These are phyloP conservation scores for Tragelaphus buxtoni DNA, from an alignment of 2,113 vertebrate species.

Conservation along the genomic window DNA sequence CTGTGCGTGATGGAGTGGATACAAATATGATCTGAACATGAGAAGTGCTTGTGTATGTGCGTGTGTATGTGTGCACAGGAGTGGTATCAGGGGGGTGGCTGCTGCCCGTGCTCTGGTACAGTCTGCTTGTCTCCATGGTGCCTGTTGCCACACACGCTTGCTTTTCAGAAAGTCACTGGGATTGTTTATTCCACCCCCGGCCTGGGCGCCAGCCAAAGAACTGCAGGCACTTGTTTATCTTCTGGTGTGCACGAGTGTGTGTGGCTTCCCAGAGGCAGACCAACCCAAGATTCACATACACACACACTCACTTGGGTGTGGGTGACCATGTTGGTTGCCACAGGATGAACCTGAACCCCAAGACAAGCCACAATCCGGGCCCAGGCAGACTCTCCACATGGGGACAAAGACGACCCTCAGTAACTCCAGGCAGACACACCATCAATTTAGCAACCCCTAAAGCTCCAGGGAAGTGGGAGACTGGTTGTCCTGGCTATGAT, in stretches of 20 bases:
- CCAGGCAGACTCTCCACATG: not conserved
- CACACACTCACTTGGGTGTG: not conserved
- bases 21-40: not conserved
- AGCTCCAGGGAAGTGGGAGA: not conserved
- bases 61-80: not conserved
- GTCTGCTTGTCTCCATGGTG: constrained; percentile 72
- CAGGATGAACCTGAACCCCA: not conserved
- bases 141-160: constrained; percentile 69
- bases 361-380: not conserved
- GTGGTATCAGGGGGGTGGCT: constrained; percentile 3
- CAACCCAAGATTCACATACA: not conserved
- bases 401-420: not conserved
- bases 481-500: not conserved
- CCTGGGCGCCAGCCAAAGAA: constrained; percentile 65
- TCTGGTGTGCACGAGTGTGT: constrained; percentile 39
- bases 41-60: accelerated
- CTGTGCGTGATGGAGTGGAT: not conserved
- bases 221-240: constrained; percentile 69
- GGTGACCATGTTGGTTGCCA: not conserved
- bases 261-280: not conserved
- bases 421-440: not conserved
- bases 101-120: constrained; percentile 49
- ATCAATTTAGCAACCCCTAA: not conserved
- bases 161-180: constrained; percentile 71
- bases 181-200: constrained; percentile 72